A percentile compares a stretch with the other conserved stretches of the same genome.
phyloP scores from a whole-genome alignment of 2,888 invertebrate genomes.

The Apamea sordens region DNA sequence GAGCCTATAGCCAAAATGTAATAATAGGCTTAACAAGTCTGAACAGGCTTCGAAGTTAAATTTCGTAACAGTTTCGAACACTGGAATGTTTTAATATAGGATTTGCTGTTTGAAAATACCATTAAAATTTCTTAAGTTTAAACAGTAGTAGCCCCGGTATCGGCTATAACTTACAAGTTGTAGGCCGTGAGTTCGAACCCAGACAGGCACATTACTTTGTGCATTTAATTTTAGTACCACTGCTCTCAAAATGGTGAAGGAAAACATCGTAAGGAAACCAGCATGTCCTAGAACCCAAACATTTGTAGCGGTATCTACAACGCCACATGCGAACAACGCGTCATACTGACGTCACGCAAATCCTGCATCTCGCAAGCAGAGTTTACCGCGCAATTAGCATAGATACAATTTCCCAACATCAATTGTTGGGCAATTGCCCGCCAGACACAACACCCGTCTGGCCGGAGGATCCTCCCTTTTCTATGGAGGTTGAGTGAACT shows the following conservation, averaged over 20 bases:
- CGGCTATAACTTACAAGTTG: neutral
- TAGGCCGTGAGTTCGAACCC: neutral
- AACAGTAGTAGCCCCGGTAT: neutral
- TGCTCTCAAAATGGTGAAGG: neutral
- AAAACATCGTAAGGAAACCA: neutral
- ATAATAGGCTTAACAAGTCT: conserved; percentile 13
- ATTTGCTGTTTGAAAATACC: neutral
- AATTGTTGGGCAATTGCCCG: no score
- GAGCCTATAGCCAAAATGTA: conserved; percentile 5
- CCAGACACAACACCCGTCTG: no score
- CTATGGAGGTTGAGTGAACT: no score
- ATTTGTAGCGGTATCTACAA: no score
- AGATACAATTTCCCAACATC: no score
- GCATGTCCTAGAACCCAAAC: no score
- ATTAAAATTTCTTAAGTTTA: neutral
- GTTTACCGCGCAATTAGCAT: no score
- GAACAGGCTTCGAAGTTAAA: neutral
- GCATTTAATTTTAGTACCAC: neutral
- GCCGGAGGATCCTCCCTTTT: no score
- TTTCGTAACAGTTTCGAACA: conserved; percentile 1
- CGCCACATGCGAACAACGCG: no score
- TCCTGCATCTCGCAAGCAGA: no score
- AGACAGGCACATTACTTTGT: neutral
- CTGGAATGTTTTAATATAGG: neutral
- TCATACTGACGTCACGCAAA: no score